Evolutionary conservation across 2,797 vertebrate species (phyloP).

Genomic region (Clarias laeviceps): DNA sequence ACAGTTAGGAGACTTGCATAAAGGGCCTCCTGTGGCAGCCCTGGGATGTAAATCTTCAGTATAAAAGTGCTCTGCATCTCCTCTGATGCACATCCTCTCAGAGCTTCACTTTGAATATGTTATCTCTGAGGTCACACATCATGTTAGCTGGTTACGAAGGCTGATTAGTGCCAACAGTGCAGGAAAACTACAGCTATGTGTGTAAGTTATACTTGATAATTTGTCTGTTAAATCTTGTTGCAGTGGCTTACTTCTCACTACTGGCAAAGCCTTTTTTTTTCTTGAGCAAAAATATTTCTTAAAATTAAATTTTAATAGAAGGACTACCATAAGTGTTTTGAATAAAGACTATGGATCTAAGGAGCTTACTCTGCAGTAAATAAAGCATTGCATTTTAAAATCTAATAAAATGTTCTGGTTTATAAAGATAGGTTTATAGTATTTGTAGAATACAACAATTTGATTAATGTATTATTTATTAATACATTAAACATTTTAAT

Average conservation of each 20-base stretch:
- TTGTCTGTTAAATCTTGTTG: not conserved
- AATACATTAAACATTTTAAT: not conserved
- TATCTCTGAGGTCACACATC: slow-evolving; percentile 1
- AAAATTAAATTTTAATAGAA: not conserved
- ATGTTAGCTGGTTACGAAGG: not conserved
- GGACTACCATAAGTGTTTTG: not conserved
- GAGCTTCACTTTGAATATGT: not conserved
- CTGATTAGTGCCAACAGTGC: not conserved
- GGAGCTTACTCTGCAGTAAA: not conserved
- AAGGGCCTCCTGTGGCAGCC: not conserved
- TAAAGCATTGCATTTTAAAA: not conserved
- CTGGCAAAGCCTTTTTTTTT: not conserved
- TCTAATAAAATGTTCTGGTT: not conserved
- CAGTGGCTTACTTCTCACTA: not conserved
- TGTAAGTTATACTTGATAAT: not conserved
- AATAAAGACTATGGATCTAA: not conserved
- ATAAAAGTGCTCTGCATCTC: not conserved
- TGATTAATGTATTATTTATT: not conserved
- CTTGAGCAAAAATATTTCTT: not conserved
- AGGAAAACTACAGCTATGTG: not conserved
- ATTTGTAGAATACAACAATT: too few species aligned
- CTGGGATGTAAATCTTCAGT: not conserved
- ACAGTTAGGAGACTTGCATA: not conserved
- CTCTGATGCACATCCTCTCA: not conserved
- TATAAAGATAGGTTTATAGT: too few species aligned